Evolutionary conservation across 2,113 vertebrate species (phyloP).

Genomic region (Tupaia tana): DNA sequence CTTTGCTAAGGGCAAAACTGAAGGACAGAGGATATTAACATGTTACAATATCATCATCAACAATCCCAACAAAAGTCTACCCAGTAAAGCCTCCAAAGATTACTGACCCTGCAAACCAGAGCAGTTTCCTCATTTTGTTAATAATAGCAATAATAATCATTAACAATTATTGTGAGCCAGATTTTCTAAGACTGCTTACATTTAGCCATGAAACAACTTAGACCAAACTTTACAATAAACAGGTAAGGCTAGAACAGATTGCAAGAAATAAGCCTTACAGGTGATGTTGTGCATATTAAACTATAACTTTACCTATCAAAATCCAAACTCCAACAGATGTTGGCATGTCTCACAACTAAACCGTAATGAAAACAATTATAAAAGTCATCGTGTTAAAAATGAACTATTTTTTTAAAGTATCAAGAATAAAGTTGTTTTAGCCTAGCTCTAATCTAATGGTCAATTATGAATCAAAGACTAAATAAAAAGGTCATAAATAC

Average conservation of each 20-base stretch:
- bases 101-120: background rate
- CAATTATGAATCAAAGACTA: too few relatives aligned
- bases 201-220: background rate
- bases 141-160: background rate
- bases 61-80: background rate
- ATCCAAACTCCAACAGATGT: background rate
- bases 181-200: background rate
- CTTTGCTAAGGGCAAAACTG: background rate
- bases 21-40: background rate
- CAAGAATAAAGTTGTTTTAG: background rate
- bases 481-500: too few relatives aligned
- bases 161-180: background rate
- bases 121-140: background rate
- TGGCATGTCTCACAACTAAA: background rate
- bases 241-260: background rate
- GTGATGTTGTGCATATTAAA: background rate
- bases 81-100: background rate
- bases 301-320: background rate
- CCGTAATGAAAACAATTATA: background rate
- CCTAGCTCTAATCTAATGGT: too few relatives aligned
- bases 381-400: background rate
- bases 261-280: background rate
- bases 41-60: background rate
- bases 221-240: background rate
- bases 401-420: background rate